Evolutionary conservation across 2,113 vertebrate species (phyloP).

Genomic region (Gorsachius goisagi): DNA sequence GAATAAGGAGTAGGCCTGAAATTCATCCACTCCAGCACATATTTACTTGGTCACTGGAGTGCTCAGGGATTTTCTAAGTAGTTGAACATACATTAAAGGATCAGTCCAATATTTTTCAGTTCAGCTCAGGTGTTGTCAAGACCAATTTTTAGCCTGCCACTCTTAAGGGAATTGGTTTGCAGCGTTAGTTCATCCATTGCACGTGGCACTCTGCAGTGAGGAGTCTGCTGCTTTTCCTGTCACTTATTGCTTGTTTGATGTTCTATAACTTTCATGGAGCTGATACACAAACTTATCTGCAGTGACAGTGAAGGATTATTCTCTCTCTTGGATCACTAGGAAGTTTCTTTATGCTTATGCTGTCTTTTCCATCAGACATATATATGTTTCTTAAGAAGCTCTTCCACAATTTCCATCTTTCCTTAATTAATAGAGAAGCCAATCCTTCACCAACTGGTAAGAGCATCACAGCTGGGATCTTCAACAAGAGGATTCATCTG

Average conservation of each 20-base stretch:
- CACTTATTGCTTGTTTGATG: background rate
- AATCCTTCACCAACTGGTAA: background rate
- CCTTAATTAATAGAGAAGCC: background rate
- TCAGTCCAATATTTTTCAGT: background rate
- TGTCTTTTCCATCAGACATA: background rate
- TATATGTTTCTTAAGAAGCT: background rate
- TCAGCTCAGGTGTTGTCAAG: background rate
- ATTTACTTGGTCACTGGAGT: background rate
- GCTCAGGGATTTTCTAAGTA: background rate
- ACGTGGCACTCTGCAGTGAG: background rate
- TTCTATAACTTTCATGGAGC: background rate
- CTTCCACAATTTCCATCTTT: background rate
- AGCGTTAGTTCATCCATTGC: background rate
- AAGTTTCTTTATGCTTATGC: background rate
- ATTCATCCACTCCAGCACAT: background rate
- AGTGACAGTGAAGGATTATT: background rate
- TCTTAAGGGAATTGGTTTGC: background rate
- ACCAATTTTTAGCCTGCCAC: background rate
- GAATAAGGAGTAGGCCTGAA: background rate
- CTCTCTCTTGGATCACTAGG: background rate
- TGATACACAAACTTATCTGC: background rate
- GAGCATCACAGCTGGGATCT: background rate
- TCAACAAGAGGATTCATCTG: background rate
- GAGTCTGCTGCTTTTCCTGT: background rate
- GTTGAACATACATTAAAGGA: background rate